These are phyloP conservation scores for Masticophis lateralis DNA, from an alignment of 2,797 vertebrate species.

Conservation along the genomic window DNA sequence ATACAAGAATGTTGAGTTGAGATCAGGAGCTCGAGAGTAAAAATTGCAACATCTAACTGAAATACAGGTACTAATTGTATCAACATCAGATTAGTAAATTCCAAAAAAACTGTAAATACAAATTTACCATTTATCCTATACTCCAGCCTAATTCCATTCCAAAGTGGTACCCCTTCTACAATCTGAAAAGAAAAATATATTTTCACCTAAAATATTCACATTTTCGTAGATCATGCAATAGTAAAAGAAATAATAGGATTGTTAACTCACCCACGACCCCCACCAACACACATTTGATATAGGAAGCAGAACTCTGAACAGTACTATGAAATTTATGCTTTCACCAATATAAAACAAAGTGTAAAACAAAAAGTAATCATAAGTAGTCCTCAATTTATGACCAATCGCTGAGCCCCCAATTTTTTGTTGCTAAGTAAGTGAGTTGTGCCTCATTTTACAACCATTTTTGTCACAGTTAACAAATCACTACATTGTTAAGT, in stretches of 20 bases:
- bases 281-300: background rate
- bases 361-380: background rate
- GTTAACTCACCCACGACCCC: background rate
- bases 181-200: conserved; percentile 73
- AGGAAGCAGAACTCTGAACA: background rate
- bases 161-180: conserved; percentile 85
- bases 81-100: rapidly evolving
- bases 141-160: conserved; percentile 79
- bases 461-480: background rate
- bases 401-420: background rate
- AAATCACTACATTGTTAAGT: background rate
- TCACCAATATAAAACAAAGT: background rate
- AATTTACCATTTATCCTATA: conserved; percentile 92
- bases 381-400: background rate
- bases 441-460: background rate
- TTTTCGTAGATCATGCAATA: background rate
- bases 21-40: background rate
- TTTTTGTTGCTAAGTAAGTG: background rate
- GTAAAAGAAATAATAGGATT: background rate
- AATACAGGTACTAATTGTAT: background rate
- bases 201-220: background rate
- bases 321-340: background rate
- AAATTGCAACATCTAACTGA: background rate
- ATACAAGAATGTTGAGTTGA: background rate
- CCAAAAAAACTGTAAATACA: background rate